Percentiles rank a stretch among this genome's conserved stretches.
phyloP scores from a whole-genome alignment of 2,888 invertebrate genomes.

The Hyppa rectilinea region DNA sequence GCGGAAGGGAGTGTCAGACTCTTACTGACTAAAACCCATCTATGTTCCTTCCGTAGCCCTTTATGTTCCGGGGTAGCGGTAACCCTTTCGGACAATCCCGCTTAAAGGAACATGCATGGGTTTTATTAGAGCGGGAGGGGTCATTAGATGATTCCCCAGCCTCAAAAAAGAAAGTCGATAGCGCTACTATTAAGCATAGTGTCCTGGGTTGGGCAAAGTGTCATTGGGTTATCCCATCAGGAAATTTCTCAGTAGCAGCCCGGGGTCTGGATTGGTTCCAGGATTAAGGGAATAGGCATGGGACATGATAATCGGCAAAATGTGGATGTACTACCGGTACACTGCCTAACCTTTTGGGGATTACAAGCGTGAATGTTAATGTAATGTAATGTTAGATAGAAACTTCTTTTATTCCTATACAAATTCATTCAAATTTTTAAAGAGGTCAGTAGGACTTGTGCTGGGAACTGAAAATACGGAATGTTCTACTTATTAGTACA shows the following conservation, averaged over 20 bases:
- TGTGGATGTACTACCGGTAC: not conserved
- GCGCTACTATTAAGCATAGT: not conserved
- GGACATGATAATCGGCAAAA: not conserved
- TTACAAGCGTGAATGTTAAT: not conserved
- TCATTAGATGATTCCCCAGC: no score
- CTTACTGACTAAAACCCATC: no score
- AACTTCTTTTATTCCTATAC: constrained; percentile 7
- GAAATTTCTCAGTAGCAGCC: not conserved
- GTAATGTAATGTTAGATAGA: not conserved
- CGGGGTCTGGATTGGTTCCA: not conserved
- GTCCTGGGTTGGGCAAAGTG: not conserved
- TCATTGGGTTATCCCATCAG: not conserved
- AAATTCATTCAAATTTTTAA: constrained; percentile 44
- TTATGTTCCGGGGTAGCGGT: no score
- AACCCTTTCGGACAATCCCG: no score
- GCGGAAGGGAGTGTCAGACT: no score
- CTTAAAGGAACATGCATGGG: no score
- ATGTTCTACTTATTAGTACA: constrained; percentile 27
- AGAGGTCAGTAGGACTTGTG: constrained; percentile 28
- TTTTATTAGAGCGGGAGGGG: no score
- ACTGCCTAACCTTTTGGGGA: not conserved
- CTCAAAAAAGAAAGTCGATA: no score
- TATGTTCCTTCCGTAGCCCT: no score
- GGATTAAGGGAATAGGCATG: not conserved
- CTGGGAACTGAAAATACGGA: constrained; percentile 28